These are phyloP conservation scores for Mionectes olivaceus DNA, from an alignment of 2,797 vertebrate species.

Conservation along the genomic window DNA sequence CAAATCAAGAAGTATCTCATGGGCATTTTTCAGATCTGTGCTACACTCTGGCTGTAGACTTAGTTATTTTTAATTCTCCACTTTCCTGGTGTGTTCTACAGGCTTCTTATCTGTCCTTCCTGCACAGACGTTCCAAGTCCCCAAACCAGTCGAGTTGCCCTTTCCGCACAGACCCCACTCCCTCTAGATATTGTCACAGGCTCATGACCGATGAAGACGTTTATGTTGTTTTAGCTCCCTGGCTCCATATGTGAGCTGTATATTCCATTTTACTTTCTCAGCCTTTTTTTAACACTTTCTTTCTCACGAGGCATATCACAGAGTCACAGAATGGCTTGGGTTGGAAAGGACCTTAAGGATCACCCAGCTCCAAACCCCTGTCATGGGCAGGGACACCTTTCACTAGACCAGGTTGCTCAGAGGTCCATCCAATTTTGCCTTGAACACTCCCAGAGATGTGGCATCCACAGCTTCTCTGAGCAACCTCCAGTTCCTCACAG, in stretches of 20 bases:
- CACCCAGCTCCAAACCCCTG: neutral
- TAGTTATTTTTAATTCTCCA: neutral
- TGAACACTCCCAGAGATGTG: neutral
- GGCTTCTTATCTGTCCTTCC: neutral
- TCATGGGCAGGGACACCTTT: neutral
- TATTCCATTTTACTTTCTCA: neutral
- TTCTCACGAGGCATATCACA: neutral
- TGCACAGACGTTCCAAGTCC: neutral
- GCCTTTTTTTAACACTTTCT: neutral
- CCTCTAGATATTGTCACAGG: neutral
- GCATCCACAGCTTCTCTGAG: neutral
- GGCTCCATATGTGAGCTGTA: neutral
- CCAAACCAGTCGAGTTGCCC: fast-evolving
- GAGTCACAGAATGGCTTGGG: neutral
- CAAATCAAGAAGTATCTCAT: neutral
- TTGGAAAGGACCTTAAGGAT: neutral
- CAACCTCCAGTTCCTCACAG: neutral
- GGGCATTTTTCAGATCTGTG: neutral
- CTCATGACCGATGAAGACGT: neutral
- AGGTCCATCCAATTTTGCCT: neutral
- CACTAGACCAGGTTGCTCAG: fast-evolving
- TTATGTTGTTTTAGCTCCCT: neutral
- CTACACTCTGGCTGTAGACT: neutral
- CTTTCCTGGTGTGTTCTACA: neutral
- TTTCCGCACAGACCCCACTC: fast-evolving